Evolutionary conservation across 2,113 vertebrate genomes (phyloP).

Genomic region (Puntigrus tetrazona): DNA sequence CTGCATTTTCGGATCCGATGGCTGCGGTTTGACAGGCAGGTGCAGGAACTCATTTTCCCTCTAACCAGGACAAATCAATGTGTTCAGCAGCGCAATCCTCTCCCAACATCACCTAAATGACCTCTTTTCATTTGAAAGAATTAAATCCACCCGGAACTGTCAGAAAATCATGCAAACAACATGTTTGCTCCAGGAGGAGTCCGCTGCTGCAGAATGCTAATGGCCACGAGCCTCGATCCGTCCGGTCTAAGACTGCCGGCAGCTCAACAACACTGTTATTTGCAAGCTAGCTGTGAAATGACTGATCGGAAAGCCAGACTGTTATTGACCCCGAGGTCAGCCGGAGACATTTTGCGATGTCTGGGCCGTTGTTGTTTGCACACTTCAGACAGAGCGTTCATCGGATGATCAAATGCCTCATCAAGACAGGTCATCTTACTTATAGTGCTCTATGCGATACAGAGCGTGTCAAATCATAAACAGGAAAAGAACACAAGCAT

Average conservation of each 20-base stretch:
- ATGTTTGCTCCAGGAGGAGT: background rate
- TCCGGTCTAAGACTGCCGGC: constrained; percentile 32
- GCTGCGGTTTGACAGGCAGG: constrained; percentile 27
- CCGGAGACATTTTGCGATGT: constrained; percentile 13
- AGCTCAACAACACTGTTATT: constrained; percentile 35
- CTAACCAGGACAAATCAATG: constrained; percentile 55
- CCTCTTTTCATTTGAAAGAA: constrained; percentile 60
- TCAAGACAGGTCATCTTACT: background rate
- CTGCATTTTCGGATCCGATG: background rate
- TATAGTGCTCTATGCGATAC: background rate
- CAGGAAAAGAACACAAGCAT: background rate
- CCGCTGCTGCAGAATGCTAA: background rate
- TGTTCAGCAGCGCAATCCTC: constrained; percentile 53
- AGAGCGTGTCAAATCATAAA: too few relatives aligned
- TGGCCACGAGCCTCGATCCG: too few relatives aligned
- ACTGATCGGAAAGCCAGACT: constrained; percentile 26
- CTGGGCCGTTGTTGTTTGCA: background rate
- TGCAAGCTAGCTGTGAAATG: constrained; percentile 40
- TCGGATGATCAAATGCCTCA: background rate
- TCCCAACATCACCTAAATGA: constrained; percentile 63
- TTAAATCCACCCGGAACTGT: constrained; percentile 29
- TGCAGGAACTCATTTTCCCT: constrained; percentile 59
- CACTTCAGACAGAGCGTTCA: background rate
- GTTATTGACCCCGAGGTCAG: constrained; percentile 56
- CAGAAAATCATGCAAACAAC: constrained; percentile 9